Evolutionary conservation across 2,888 invertebrate species (phyloP), one percentile per base, ranked within the genome.

Genomic region (Chrysina gloriosa): DNA sequence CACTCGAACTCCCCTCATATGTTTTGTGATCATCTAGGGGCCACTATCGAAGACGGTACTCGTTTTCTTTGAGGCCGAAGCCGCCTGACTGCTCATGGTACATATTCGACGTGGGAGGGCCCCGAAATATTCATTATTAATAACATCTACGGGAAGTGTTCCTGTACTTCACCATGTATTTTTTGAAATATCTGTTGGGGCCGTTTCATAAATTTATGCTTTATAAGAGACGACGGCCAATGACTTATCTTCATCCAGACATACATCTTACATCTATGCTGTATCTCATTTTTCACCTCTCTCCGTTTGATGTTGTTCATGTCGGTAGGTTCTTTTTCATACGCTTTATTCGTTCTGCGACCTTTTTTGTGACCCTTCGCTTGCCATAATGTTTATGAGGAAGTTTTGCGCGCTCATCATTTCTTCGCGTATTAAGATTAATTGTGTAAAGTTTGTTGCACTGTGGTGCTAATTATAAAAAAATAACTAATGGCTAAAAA

Each of bases 101-200:
- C 79, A 79, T 77, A 78, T 80, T 76, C 79, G 73, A 79, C 78
- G 80, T 80, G 80, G 80, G 80, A 78, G 80, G 80, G 75, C 79
- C 74, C 79, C 77, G 65, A 78, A 80, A 79, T 79, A 75, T 75
- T 75, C 73, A 73, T 74, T 74, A 75, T 74, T 75, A 75, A 75
- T 75, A 73, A 72, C 70, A 69, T 72, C 71, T 70, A 68, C 70
- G 73, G 69, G 72, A 71, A 73, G 74, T 75, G 72, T 73, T 72
- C 71, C 72, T 72, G 70, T 71, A 69, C 64, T 63, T 67, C 68
- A 69, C 54, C 71, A 63, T 72, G 73, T 74, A 72, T 66, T 68
- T 65, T 66, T 68, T 71, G 71, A 74, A 71, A 74, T 73, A 74
- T 71, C 70, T 69, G 63, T 67, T 50, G 45, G 70, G 54, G 67